Evolutionary conservation across 2,888 invertebrate genomes (phyloP), one percentile per base, ranked within the genome.

Genomic region (Galeopsomyia nigrocyanea): DNA sequence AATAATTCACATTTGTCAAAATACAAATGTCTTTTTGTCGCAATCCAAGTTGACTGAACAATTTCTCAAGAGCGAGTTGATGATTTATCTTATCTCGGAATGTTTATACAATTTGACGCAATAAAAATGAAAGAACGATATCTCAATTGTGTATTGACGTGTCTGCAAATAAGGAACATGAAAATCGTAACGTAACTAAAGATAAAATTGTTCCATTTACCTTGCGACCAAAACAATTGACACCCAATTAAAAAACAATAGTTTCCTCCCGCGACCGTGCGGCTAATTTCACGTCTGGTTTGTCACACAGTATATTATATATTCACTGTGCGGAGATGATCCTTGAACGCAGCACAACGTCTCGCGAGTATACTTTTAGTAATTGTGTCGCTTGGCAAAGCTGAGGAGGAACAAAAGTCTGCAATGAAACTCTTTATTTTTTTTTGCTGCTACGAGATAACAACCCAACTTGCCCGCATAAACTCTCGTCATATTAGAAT

Each of bases 221-320:
- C 49, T 19, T 19, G 22, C 16, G 39, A 53, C 53, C 46, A 63
- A 63, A 63, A 50, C 63, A 31, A 63, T 69, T 69, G 47, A 57
- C 63, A 57, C 50, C 55, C 50, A 6, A 63, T 57, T 50, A 57
- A 56, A 39, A 63, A 63, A 63, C 69, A 63, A 69, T 69, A n/a
- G 50, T 39, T 63, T 57, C 56, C 57, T 63, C 57, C 55, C 47
- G 65, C 49, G 21, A 9, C 26, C 14, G 13, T 19, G 21, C 5
- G 22, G 62, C 22, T 26, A 62, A 50, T 62, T 55, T 62, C 60
- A 31, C n/a, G 31, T 39, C 39, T 39, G 39, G 39, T 22, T 60
- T 47, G 68, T 61, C 19, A 39, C 39, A 39, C 39, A 13, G n/a
- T 19, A 47, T 53, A 49, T n/a, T n/a, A n/a, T n/a, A 60, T 67